Evolutionary conservation across 2,113 vertebrate species (phyloP), one percentile per base, ranked within the genome.

Genomic region (Nannospalax galili): DNA sequence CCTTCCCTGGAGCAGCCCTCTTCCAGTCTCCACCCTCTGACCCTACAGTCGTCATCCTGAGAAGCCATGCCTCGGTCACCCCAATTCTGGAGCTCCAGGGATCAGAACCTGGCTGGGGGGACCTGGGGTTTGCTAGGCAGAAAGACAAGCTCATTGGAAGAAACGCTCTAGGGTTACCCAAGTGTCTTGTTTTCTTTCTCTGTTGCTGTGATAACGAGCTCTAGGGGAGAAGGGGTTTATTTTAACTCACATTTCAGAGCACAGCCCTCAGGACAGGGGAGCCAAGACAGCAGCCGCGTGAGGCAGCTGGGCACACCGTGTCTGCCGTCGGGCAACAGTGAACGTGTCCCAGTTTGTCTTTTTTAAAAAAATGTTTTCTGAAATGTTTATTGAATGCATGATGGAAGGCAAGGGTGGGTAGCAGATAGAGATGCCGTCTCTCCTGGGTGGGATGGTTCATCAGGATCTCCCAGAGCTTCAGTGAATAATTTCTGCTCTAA

Each of bases 51-150:
- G 42, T 24, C 3, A 8, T 19, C 52, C 73, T 35, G 5, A 19
- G 32, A 19, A 15, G 30, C 40, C 30, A 26, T 14, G 40, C 37
- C 12, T 2, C 20, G n/a, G 65, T 60, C 26, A 40, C 32, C 52
- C 19, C 0, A 1, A 9, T 56, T 28, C 19, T 58, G 5, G 87
- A 26, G 62, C 2, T 74, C 35, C 70, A 70, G 58, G 65, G 17
- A 26, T 22, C 3, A 16, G 90, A 84, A 1, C 8, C 4, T 3
- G 17, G 58, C 42, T 20, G 1, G 40, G 19, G 20, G 62, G 4
- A 1, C 52, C 7, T 3, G 7, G 28, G 20, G 1, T 17, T 19
- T 0, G 7, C 28, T 24, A 22, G 58, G 28, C 10, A 30, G 48
- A 79, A 15, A 72, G 24, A 24, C 7, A 15, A 1, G 15, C 37